Conservation (phyloP, 37 sponge, comb jelly and placozoan genomes). For the Petrosia ficiformis region DNA sequence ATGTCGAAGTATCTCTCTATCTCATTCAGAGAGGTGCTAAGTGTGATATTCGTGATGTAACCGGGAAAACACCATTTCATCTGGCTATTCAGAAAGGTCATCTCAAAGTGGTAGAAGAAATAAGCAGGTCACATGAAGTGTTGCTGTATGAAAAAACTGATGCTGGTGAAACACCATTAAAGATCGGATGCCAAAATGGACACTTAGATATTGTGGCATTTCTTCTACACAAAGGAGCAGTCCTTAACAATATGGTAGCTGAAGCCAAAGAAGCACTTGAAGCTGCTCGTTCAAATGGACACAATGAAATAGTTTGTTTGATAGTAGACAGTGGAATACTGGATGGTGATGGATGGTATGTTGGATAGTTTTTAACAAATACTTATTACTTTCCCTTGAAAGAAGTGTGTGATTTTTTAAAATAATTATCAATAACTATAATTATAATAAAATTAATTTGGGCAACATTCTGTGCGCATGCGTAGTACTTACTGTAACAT, state of each 20-base stretch:
- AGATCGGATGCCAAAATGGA: conserved; percentile 51
- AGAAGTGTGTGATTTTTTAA: no score
- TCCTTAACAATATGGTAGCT: conserved; percentile 63
- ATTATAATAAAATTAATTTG: no score
- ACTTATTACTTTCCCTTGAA: no score
- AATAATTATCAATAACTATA: no score
- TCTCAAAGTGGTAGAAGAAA: conserved; percentile 40
- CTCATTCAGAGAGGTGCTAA: conserved; percentile 45
- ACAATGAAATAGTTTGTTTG: conserved; percentile 67
- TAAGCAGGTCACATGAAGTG: conserved; percentile 28
- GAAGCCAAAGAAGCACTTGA: conserved; percentile 57
- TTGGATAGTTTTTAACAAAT: no score
- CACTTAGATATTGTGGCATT: conserved; percentile 66
- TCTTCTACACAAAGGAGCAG: conserved; percentile 71
- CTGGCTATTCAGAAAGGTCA: conserved; percentile 55
- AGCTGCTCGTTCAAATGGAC: conserved; percentile 46
- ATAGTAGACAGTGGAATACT: conserved; percentile 62
- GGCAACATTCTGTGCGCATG: no score
- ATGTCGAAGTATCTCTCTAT: conserved; percentile 51
- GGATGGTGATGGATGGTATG: conserved; percentile 27
- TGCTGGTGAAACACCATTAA: conserved; percentile 35
- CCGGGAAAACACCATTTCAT: conserved; percentile 64
- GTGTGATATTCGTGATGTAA: conserved; percentile 17
- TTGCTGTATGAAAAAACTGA: conserved; percentile 42
- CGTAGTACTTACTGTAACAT: no score